Base-by-base conservation (phyloP, 2,797 vertebrate genomes). In the Chaetodon trifasciatus region DNA sequence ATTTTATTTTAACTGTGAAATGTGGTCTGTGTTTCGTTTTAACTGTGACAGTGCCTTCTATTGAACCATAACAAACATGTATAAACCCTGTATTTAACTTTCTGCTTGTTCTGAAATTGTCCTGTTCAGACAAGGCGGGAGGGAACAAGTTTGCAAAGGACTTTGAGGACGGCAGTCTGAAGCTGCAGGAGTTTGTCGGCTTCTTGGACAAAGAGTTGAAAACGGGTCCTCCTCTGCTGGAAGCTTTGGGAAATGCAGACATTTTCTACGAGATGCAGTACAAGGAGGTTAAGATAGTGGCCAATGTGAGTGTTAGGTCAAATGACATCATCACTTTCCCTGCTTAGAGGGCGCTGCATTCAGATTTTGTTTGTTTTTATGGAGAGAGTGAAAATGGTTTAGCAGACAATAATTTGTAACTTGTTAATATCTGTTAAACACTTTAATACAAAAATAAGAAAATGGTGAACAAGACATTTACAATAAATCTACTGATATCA, bases 221-320 rank as follows among this genome's bases (percentile, higher is more conserved):
- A 79, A 95, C 94, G 0, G 96, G 96, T 6, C 97, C 98, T 16
- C 94, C 96, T 0, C 91, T 99, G 52, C 96, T 97, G 1, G 98
- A 99, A 71, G 96, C 96, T 24, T 86, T 99, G 76, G 97, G 97
- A 89, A 98, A 99, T 0, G 97, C 98, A 0, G 97, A 98, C 3
- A 97, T 99, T 64, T 99, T 99, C 87, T 99, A 99, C 0, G 97
- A 99, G 92, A 98, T 97, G 39, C 98, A 99, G 83, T 99, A 98
- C 89, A 99, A 98, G 85, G 98, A 99, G 83, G 98, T 99, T 76
- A 99, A 99, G 90, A 98, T 99, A 62, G 98, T 99, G 12, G 98
- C 97, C 9, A 99, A 99, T 7, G 98, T 99, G 90, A 97, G 98
- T 96, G 62, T 65, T 55, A 0, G 5, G 5, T 57, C 3, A 21